phyloP scores from a whole-genome alignment of 1,140 invertebrate species.

The Berghia stephanieae region DNA sequence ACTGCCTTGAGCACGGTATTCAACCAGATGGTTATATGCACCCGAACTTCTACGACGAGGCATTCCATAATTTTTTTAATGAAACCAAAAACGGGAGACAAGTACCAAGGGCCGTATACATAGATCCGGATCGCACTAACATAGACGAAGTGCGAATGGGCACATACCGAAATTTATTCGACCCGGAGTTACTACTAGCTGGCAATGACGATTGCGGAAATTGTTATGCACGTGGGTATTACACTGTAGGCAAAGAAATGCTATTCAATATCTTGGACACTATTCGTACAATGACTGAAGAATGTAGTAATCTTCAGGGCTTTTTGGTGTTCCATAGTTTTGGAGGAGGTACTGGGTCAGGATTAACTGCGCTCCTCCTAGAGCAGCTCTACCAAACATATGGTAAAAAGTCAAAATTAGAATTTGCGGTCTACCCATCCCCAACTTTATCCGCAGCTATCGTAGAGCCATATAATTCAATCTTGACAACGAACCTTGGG shows the following conservation, averaged over 20 bases:
- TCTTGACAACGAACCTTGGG: no score
- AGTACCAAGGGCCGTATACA: slow-evolving; percentile 84
- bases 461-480: slow-evolving; percentile 65
- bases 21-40: slow-evolving; percentile 77
- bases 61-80: slow-evolving; percentile 20
- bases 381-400: slow-evolving; percentile 88
- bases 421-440: slow-evolving; percentile 71
- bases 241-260: slow-evolving; percentile 65
- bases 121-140: slow-evolving; percentile 88
- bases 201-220: slow-evolving; percentile 26
- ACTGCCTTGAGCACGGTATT: slow-evolving; percentile 83
- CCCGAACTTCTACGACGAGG: slow-evolving; percentile 2
- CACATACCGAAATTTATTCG: slow-evolving; percentile 72
- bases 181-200: slow-evolving; percentile 74
- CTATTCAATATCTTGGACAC: slow-evolving; percentile 62
- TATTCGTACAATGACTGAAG: slow-evolving; percentile 62
- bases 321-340: slow-evolving; percentile 86
- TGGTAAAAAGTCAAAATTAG: slow-evolving; percentile 68
- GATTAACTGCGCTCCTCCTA: slow-evolving; percentile 88
- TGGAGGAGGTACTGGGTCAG: slow-evolving; percentile 80
- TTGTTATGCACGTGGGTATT: slow-evolving; percentile 48
- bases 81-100: slow-evolving; percentile 78
- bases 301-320: slow-evolving; percentile 73
- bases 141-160: slow-evolving; percentile 77
- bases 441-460: slow-evolving; percentile 75